Percentiles rank a stretch among this genome's conserved stretches.
These are phyloP conservation scores for Poeciliopsis paucimaculata DNA, from an alignment of 2,797 vertebrate genomes.

Conservation along the genomic window DNA sequence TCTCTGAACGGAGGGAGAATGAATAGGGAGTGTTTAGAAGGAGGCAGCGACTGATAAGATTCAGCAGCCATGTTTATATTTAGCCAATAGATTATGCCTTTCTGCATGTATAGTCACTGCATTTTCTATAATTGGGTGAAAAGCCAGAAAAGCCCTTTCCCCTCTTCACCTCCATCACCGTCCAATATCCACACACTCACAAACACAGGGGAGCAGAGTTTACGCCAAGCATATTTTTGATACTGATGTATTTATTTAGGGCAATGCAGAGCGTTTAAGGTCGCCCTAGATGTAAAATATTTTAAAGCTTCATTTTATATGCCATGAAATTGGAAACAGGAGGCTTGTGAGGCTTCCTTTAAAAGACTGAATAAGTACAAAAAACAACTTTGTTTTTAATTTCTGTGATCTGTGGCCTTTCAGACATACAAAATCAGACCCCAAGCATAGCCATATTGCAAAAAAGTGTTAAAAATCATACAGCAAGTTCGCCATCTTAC, in stretches of 20 bases:
- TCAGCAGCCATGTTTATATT: slow-evolving; percentile 48
- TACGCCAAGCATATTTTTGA: neutral
- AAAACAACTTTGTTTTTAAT: too few species aligned
- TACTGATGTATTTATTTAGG: neutral
- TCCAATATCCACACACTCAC: neutral
- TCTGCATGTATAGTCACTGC: slow-evolving; percentile 12
- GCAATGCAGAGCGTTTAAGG: neutral
- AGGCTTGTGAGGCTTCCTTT: neutral
- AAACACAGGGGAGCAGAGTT: neutral
- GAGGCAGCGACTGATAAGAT: slow-evolving; percentile 66
- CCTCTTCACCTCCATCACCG: neutral
- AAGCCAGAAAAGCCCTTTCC: neutral
- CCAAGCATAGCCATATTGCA: too few species aligned
- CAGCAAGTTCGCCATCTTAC: too few species aligned
- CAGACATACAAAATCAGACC: too few species aligned
- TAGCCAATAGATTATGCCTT: slow-evolving; percentile 13
- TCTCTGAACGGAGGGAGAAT: slow-evolving; percentile 46
- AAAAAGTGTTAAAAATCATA: too few species aligned
- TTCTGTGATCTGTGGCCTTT: too few species aligned
- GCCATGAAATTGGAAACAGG: neutral
- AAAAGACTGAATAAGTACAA: neutral
- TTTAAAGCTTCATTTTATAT: neutral
- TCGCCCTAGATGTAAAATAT: neutral
- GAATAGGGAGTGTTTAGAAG: slow-evolving; percentile 58
- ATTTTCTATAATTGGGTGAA: slow-evolving; percentile 10